Conservation (phyloP, 30 jellyfish, hydroid and myxozoan genomes). For the Calvadosia cruxmelitensis region DNA sequence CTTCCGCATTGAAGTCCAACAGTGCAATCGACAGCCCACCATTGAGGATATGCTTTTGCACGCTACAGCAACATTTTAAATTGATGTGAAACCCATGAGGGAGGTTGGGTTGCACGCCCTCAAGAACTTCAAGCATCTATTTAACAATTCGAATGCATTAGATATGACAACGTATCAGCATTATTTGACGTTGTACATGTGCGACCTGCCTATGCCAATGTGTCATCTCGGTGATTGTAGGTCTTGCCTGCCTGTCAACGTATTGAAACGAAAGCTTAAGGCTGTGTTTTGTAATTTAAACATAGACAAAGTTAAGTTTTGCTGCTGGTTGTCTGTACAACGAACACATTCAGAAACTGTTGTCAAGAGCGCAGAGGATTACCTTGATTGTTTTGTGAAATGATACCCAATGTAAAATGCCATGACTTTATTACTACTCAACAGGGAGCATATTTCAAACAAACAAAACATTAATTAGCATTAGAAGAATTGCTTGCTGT, state of each 20-base stretch:
- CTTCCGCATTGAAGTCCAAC: no score
- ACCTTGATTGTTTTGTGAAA: not conserved
- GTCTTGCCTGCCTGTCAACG: not conserved
- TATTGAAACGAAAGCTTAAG: no score
- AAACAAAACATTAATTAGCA: no score
- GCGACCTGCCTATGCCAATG: conserved; percentile 9
- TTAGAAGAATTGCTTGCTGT: conserved; percentile 15
- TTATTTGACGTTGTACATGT: not conserved
- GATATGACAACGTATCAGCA: conserved; percentile 1
- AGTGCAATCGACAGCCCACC: no score
- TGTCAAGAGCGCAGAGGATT: not conserved
- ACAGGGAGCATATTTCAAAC: not conserved
- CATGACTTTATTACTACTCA: not conserved
- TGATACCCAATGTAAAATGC: not conserved
- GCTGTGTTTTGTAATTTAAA: no score
- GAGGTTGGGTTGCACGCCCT: conserved; percentile 9
- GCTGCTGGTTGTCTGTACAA: conserved; percentile 2
- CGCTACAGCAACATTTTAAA: conserved; percentile 43
- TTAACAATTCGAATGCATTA: no score
- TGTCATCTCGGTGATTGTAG: not conserved
- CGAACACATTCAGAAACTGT: conserved; percentile 18
- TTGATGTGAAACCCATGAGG: conserved; percentile 31
- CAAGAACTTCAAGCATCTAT: not conserved
- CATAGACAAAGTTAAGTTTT: not conserved
- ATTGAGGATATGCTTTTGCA: conserved; percentile 69